These are phyloP conservation scores for Ciconia nigra DNA, from an alignment of 2,797 vertebrate species.

Conservation along the genomic window DNA sequence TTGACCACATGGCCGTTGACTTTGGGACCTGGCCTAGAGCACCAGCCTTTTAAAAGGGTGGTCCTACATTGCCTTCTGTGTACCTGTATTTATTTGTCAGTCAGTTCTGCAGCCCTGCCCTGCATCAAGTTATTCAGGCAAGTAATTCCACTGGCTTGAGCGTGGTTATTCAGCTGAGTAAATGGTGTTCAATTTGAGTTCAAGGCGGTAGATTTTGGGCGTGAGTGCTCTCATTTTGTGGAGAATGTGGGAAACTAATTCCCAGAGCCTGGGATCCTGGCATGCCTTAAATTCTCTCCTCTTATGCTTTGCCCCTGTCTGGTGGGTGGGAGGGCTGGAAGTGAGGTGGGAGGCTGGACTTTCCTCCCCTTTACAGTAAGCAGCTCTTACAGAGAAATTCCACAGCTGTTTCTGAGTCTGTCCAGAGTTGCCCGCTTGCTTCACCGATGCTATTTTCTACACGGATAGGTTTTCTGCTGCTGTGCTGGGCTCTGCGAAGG, in stretches of 20 bases:
- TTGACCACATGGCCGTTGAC: not conserved
- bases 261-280: not conserved
- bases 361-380: not conserved
- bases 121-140: not conserved
- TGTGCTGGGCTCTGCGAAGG: not conserved
- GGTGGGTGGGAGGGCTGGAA: slow-evolving; percentile 14
- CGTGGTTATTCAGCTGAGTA: not conserved
- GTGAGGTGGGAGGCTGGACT: not conserved
- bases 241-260: not conserved
- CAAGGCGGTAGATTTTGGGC: not conserved
- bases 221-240: not conserved
- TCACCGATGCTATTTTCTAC: not conserved
- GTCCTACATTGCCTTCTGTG: not conserved
- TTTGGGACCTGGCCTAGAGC: not conserved
- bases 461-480: not conserved
- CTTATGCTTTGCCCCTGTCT: not conserved
- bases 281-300: slow-evolving; percentile 17
- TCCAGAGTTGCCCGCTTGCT: not conserved
- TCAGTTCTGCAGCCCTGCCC: not conserved
- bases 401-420: not conserved
- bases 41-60: not conserved
- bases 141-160: not conserved
- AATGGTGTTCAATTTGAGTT: not conserved
- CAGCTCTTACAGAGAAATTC: slow-evolving; percentile 9
- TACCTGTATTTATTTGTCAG: not conserved